Conservation (phyloP, 2,888 invertebrate genomes). For the Monopis laevigella region DNA sequence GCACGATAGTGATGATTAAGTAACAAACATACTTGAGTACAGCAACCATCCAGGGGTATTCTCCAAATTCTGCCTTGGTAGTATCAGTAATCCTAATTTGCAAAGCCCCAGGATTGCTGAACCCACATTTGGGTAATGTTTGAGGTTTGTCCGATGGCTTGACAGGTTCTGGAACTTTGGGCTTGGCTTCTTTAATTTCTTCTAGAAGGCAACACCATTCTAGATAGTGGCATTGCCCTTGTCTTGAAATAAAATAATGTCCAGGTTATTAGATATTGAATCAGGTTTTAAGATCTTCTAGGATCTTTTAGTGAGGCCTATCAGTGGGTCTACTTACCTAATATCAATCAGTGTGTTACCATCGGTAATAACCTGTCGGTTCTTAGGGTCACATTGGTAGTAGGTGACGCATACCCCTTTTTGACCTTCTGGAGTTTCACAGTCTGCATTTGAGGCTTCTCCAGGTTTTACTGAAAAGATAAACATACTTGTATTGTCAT, state of each 20-base stretch:
- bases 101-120: constrained; percentile 70
- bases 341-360: constrained; percentile 18
- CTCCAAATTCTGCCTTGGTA: constrained; percentile 74
- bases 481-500: neutral
- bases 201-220: constrained; percentile 17
- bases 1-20: too few relatives aligned
- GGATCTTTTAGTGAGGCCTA: too few relatives aligned
- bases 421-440: constrained; percentile 11
- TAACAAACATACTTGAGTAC: constrained; percentile 37
- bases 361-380: constrained; percentile 15
- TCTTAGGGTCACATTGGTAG: constrained; percentile 18
- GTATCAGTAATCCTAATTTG: constrained; percentile 70
- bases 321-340: constrained; percentile 11
- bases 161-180: neutral
- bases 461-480: constrained; percentile 1
- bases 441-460: constrained; percentile 3
- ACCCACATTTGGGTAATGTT: constrained; percentile 58
- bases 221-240: constrained; percentile 14
- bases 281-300: too few relatives aligned
- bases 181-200: constrained; percentile 7
- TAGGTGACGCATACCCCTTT: constrained; percentile 18
- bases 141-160: neutral
- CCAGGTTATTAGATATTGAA: too few relatives aligned
- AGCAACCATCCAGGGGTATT: constrained; percentile 81
- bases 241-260: too few relatives aligned